These are phyloP conservation scores for Globodera rostochiensis DNA, from an alignment of 1,140 invertebrate species.

Conservation along the genomic window DNA sequence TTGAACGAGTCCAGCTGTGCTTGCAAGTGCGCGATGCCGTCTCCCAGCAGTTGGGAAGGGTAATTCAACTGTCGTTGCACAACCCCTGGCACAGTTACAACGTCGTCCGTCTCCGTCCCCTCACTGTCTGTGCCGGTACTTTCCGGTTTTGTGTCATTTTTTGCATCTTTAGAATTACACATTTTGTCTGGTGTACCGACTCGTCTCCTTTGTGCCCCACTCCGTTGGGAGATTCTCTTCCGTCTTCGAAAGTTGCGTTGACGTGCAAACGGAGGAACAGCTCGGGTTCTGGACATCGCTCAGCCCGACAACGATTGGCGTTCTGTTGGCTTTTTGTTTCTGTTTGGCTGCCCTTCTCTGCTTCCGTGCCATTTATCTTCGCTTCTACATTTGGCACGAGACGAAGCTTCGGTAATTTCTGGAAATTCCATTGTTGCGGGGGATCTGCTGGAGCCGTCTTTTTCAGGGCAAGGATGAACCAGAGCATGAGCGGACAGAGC, in stretches of 20 bases:
- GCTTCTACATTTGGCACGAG: conserved; percentile 61
- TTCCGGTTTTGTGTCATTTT: neutral
- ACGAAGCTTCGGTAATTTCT: conserved; percentile 47
- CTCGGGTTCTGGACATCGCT: conserved; percentile 53
- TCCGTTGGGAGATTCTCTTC: neutral
- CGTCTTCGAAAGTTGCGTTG: conserved; percentile 49
- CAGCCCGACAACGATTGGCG: conserved; percentile 39
- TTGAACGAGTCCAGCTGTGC: conserved; percentile 42
- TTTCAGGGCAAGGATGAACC: conserved; percentile 59
- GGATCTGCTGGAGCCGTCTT: neutral
- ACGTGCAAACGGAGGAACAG: conserved; percentile 43
- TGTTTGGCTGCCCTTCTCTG: conserved; percentile 41
- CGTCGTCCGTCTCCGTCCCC: conserved; percentile 52
- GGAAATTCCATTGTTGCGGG: neutral
- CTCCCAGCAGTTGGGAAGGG: conserved; percentile 25
- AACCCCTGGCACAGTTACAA: conserved; percentile 61
- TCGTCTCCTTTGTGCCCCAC: conserved; percentile 18
- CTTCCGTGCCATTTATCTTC: conserved; percentile 50
- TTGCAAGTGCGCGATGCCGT: conserved; percentile 44
- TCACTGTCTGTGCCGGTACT: conserved; percentile 24
- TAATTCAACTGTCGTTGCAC: conserved; percentile 55
- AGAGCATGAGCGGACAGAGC: conserved; percentile 60
- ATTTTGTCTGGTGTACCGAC: conserved; percentile 53
- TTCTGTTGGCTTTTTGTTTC: conserved; percentile 39
- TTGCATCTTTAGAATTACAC: conserved; percentile 56